A percentile compares a stretch with the other conserved stretches of the same genome.
phyloP scores from a whole-genome alignment of 2,113 vertebrate genomes.

The Pelmatolapia mariae region DNA sequence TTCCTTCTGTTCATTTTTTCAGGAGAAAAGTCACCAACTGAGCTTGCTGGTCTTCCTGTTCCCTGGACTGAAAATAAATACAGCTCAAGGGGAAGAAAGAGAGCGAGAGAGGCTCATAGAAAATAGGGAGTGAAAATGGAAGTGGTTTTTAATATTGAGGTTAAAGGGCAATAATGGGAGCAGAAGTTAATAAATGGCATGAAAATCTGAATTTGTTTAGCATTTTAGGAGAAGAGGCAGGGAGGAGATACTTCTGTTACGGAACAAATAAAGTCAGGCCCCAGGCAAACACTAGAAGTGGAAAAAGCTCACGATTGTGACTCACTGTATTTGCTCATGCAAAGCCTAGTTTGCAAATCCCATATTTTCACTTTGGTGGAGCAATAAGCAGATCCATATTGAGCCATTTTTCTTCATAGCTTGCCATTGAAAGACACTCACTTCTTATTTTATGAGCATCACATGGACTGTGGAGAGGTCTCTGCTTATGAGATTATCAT shows the following conservation, averaged over 20 bases:
- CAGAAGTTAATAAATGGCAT: background rate
- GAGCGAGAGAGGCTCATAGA: background rate
- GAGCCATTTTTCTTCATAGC: background rate
- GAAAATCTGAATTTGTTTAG: background rate
- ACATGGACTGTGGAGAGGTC: constrained; percentile 6
- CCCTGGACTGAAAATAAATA: constrained; percentile 18
- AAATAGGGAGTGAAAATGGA: background rate
- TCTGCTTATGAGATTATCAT: background rate
- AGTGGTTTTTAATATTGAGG: background rate
- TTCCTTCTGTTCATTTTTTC: constrained; percentile 51
- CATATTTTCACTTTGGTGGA: background rate
- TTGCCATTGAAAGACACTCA: background rate
- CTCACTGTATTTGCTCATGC: background rate
- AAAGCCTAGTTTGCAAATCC: background rate
- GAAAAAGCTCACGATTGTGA: background rate
- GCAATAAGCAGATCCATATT: background rate
- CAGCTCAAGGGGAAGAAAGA: background rate
- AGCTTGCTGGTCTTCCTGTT: constrained; percentile 43
- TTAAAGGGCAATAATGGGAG: background rate
- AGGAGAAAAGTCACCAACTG: constrained; percentile 20
- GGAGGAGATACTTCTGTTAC: background rate
- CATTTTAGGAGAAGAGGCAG: background rate
- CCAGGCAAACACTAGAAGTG: background rate
- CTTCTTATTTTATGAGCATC: background rate
- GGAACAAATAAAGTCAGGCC: background rate